Evolutionary conservation across 1,140 invertebrate species (phyloP), one percentile per base, ranked within the genome.

Genomic region (Drosophila suzukii): DNA sequence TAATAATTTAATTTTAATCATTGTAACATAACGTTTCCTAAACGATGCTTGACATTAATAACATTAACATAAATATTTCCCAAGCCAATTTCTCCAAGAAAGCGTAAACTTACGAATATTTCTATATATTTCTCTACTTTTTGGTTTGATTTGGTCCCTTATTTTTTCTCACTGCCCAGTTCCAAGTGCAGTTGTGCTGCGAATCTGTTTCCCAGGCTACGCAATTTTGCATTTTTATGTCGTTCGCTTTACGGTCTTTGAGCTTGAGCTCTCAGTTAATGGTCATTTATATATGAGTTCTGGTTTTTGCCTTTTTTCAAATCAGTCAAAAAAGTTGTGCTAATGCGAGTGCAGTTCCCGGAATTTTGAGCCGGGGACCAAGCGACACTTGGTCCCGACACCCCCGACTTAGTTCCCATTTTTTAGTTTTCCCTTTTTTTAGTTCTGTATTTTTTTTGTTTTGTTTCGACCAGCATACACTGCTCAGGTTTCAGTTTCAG

Each of bases 401-500:
- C 55, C 50, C 47, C 43, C 78, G 59, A 34, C 43, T 38, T 62
- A 63, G 55, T 57, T 46, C 11, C 13, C 34, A 8, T 13, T 39
- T 53, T 73, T 72, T 73, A 51, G 66, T 67, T 67, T 54, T 55
- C 20, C 32, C 15, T 12, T 71, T 56, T 56, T 67, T 56, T 12
- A 41, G 30, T 27, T 47, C 27, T 34, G 39, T 4, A 56, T 47
- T 51, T 20, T 50, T 38, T 50, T 38, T 20, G 43, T 44, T 46
- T 61, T 44, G 49, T 66, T 49, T 66, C 43, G 49, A 84, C 80
- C 84, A 78, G 84, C 84, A 89, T 89, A 81, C 51, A 53, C 56
- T 72, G 70, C 85, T 89, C 84, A 89, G 70, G 85, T 89, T 89
- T 89, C 84, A 89, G 80, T 75, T 89, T 84, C 77, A 73, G 56